Base-by-base conservation (phyloP, 37 sponge, comb jelly and placozoan species). In the Beroe forskalii region DNA sequence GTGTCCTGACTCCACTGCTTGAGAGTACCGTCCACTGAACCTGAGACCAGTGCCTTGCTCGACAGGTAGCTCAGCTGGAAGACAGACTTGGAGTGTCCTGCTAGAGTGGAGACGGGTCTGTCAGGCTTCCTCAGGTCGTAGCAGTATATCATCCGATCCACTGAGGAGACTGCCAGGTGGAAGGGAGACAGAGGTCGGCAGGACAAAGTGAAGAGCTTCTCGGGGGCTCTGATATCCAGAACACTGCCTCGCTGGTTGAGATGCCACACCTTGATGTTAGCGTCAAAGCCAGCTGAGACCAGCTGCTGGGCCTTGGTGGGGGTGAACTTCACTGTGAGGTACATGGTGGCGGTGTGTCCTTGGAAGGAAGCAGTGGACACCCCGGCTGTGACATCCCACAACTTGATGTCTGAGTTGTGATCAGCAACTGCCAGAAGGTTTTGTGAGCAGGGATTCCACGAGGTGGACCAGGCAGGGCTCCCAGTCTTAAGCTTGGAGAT, bases 1-100 rank as follows among this genome's bases (percentile, higher is more conserved):
- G 19, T 44, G 24, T 44, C 55, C 8, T 20, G 23, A 4, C 8
- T 2, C 86, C 86, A 80, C 55, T 80, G 86, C 42, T 25, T 80
- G 8, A 80, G 25, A 1, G 86, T 80, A 4, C 86, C 86, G 55
- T 80, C 86, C 86, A 80, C 86, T 24, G 86, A 80, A 3, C 30
- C 86, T 30, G 55, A 44, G 28, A 80, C 40, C 19, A 80, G 86
- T 2, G 36, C 32, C 55, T 27, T 80, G 28, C 86, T 27, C 27
- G 28, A 32, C 28, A 42, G 30, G 55, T 38, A 44, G 6, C 40
- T 44, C 3, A 80, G 86, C 30, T 44, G 55, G 30, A 44, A 80
- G 9, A 44, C 55, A 24, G 86, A 41, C 48, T 80, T 41, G 19
- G 86, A 8, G 55, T 80, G 86, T 44, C 86, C 86, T n/a, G 31